Conservation (phyloP, 2,797 vertebrate species). For the Clarias laeviceps region DNA sequence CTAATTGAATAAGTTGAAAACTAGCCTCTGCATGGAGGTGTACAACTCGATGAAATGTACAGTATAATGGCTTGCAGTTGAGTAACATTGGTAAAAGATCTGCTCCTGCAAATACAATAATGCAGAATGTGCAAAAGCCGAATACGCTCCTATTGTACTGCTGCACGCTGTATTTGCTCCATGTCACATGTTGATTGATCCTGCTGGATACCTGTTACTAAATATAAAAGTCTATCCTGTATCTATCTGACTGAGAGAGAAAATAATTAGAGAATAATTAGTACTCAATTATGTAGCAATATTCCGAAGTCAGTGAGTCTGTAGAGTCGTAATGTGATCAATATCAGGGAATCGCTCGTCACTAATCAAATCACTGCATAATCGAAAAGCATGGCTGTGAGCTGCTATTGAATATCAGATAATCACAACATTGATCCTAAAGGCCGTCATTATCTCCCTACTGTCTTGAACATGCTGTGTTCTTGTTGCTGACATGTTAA, state of each 20-base stretch:
- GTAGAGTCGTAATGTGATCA: not conserved
- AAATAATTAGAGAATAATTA: not conserved
- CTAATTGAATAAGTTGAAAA: not conserved
- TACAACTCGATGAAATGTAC: not conserved
- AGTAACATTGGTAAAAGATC: not conserved
- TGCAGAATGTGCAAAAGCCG: not conserved
- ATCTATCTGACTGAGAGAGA: not conserved
- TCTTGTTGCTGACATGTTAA: constrained; percentile 28
- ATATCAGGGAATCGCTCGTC: not conserved
- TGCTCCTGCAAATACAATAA: not conserved
- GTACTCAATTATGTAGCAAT: not conserved
- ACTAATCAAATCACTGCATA: constrained; percentile 1
- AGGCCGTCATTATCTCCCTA: not conserved
- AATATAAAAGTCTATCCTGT: not conserved
- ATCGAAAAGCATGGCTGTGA: not conserved
- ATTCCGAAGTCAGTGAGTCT: not conserved
- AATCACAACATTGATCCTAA: not conserved
- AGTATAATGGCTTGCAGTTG: not conserved
- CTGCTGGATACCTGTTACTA: not conserved
- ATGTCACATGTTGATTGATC: not conserved
- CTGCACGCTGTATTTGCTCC: not conserved
- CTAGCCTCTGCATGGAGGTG: not conserved
- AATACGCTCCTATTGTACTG: not conserved
- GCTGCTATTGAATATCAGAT: not conserved
- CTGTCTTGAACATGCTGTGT: not conserved